Conservation (phyloP, 2,888 invertebrate species). For the Megastigmus dorsalis region DNA sequence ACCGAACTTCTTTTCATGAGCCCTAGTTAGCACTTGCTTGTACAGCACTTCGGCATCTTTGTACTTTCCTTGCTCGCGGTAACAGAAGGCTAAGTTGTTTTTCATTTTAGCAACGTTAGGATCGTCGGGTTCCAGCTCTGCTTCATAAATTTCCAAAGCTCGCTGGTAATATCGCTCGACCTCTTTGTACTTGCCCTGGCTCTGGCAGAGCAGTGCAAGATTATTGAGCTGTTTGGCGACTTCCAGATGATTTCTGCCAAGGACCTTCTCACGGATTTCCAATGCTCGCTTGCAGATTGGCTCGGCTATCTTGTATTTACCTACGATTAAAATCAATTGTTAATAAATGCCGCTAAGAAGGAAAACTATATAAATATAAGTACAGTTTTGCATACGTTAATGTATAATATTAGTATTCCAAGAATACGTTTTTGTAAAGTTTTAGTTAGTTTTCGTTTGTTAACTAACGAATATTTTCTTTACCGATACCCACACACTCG, state of each 20-base stretch:
- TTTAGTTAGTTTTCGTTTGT: too few relatives aligned
- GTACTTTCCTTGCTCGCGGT: constrained; percentile 98
- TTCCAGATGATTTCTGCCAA: constrained; percentile 99
- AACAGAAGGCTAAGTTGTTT: constrained; percentile 99
- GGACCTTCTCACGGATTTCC: constrained; percentile 97
- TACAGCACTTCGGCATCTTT: constrained; percentile 98
- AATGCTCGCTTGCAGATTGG: constrained; percentile 98
- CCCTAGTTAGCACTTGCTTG: constrained; percentile 97
- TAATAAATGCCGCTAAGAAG: too few relatives aligned
- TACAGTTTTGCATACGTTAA: too few relatives aligned
- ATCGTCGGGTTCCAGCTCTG: constrained; percentile 96
- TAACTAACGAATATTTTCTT: too few relatives aligned
- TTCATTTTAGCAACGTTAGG: constrained; percentile 99
- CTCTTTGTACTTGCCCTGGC: constrained; percentile 82
- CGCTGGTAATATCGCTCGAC: constrained; percentile 98
- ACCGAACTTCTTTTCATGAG: constrained; percentile 98
- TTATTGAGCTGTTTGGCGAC: constrained; percentile 99
- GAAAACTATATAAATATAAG: too few relatives aligned
- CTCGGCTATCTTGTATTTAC: constrained; percentile 98
- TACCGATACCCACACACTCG: too few relatives aligned
- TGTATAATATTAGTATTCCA: too few relatives aligned
- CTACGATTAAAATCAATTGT: too few relatives aligned
- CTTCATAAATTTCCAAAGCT: constrained; percentile 98
- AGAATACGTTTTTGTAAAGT: too few relatives aligned
- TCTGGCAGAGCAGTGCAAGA: constrained; percentile 97